Conservation (phyloP, 2,797 vertebrate species). For the Prunella strophiata region DNA sequence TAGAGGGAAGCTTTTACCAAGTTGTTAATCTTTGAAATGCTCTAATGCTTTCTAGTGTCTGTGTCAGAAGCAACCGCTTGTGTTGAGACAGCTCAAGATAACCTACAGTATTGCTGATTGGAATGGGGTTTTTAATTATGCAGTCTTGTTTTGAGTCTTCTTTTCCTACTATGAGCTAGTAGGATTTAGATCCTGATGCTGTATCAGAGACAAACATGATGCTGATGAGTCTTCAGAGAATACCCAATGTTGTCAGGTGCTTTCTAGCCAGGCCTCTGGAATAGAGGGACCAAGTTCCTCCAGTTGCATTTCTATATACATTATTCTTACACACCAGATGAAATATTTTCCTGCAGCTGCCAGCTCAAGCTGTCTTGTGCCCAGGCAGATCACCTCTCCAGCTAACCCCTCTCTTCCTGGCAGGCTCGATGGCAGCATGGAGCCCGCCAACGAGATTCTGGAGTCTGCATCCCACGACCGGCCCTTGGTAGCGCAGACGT, state of each 20-base stretch:
- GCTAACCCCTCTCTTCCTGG: not conserved
- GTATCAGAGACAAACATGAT: not conserved
- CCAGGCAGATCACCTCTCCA: not conserved
- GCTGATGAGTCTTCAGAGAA: not conserved
- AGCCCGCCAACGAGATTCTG: conserved; percentile 91
- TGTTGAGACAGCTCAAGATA: not conserved
- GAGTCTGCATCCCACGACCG: conserved; percentile 93
- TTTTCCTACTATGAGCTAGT: not conserved
- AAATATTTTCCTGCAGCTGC: not conserved
- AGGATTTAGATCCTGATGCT: not conserved
- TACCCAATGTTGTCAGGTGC: not conserved
- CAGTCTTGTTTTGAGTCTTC: not conserved
- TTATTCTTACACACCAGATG: not conserved
- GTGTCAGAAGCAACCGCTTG: accelerated
- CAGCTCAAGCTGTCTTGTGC: not conserved
- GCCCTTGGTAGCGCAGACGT: conserved; percentile 89
- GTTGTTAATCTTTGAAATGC: not conserved
- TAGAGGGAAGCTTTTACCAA: not conserved
- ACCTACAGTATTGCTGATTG: not conserved
- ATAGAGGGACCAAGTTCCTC: not conserved
- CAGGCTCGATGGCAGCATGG: conserved; percentile 93
- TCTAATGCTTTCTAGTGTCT: not conserved
- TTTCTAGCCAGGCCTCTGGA: not conserved
- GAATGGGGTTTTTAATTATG: not conserved
- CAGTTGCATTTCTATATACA: not conserved